Conservation (phyloP, 1,140 invertebrate genomes). For the Euschistus heros region DNA sequence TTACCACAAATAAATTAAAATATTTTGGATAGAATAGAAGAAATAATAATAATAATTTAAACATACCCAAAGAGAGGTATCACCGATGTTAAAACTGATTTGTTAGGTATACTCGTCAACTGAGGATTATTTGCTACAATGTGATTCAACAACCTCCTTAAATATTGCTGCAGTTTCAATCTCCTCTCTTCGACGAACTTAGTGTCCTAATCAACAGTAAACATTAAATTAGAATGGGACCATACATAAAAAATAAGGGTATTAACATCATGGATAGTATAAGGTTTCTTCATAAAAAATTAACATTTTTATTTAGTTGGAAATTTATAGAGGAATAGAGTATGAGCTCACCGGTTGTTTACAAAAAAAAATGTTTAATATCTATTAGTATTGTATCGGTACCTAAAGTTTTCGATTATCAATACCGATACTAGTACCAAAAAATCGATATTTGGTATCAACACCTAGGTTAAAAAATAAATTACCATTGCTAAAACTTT, state of each 20-base stretch:
- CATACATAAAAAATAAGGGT: too few relatives aligned
- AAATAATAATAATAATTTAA: background rate
- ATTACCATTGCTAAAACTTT: too few relatives aligned
- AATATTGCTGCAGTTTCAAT: slow-evolving; percentile 31
- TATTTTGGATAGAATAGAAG: too few relatives aligned
- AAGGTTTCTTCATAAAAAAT: background rate
- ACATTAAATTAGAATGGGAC: background rate
- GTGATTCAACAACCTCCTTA: slow-evolving; percentile 31
- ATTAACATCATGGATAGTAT: background rate
- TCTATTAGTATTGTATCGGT: too few relatives aligned
- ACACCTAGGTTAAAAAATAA: too few relatives aligned
- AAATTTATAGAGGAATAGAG: too few relatives aligned
- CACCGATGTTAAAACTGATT: slow-evolving; percentile 28
- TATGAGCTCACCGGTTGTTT: too few relatives aligned
- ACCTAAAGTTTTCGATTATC: too few relatives aligned
- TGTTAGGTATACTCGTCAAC: slow-evolving; percentile 28
- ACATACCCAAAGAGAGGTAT: slow-evolving; percentile 32
- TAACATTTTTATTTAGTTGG: background rate
- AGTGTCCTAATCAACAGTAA: slow-evolving; percentile 28
- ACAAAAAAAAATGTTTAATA: too few relatives aligned
- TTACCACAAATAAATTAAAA: too few relatives aligned
- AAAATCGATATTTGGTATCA: too few relatives aligned
- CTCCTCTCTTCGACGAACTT: slow-evolving; percentile 33
- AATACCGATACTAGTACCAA: too few relatives aligned
- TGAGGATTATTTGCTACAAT: slow-evolving; percentile 27